Evolutionary conservation across 1,140 invertebrate genomes (phyloP).

Genomic region (Lordiphosa stackelbergi): DNA sequence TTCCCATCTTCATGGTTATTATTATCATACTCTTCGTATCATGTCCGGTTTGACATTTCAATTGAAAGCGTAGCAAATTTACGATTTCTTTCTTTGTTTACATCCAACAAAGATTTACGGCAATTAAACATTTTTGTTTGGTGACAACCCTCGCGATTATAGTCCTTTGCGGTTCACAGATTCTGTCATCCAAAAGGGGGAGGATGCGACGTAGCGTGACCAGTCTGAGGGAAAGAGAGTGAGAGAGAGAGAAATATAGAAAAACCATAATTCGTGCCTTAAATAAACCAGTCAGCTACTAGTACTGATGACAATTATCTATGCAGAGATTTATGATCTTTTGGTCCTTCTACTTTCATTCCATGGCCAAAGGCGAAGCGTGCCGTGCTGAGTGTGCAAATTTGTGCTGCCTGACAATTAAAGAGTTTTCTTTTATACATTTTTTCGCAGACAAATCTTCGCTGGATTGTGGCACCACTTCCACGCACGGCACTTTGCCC

Average conservation of each 20-base stretch:
- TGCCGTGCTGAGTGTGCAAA: slow-evolving; percentile 67
- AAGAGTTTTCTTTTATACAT: slow-evolving; percentile 37
- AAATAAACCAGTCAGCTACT: slow-evolving; percentile 61
- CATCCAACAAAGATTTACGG: slow-evolving; percentile 77
- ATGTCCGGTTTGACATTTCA: slow-evolving; percentile 60
- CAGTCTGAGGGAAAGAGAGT: slow-evolving; percentile 7
- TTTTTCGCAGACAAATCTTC: slow-evolving; percentile 68
- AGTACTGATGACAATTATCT: slow-evolving; percentile 64
- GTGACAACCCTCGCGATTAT: slow-evolving; percentile 73
- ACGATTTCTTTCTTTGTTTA: slow-evolving; percentile 58
- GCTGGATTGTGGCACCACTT: slow-evolving; percentile 63
- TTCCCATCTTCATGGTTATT: slow-evolving; percentile 27
- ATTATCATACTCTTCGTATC: slow-evolving; percentile 46
- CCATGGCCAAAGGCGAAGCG: slow-evolving; percentile 45
- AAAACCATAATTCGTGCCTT: slow-evolving; percentile 63
- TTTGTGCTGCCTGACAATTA: slow-evolving; percentile 66
- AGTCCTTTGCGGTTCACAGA: slow-evolving; percentile 67
- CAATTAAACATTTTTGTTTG: slow-evolving; percentile 70
- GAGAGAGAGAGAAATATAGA: slow-evolving; percentile 16
- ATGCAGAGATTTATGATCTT: slow-evolving; percentile 67
- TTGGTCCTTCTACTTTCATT: slow-evolving; percentile 14
- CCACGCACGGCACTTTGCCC: slow-evolving; percentile 49
- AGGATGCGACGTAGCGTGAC: slow-evolving; percentile 62
- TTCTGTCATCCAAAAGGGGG: slow-evolving; percentile 23
- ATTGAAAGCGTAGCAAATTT: slow-evolving; percentile 63